Evolutionary conservation across 2,113 vertebrate genomes (phyloP), one percentile per base, ranked within the genome.

Genomic region (Rafetus swinhoei): DNA sequence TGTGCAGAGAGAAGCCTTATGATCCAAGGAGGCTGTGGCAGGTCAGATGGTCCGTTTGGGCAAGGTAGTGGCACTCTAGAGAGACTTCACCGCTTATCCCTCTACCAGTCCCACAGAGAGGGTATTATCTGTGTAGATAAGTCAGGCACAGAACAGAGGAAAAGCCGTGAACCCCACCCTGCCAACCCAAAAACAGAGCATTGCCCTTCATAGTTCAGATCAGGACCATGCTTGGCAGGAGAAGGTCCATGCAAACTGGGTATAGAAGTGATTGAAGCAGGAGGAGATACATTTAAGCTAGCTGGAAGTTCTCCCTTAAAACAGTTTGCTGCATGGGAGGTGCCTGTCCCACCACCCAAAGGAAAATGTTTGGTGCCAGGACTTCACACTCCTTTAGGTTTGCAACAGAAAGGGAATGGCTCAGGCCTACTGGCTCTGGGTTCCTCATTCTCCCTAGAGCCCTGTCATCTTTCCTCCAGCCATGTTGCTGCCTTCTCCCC

Each of bases 311-410:
- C 7, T 2, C 52, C 39, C 2, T 56, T 69, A 69, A 69, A 69
- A 69, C 62, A 69, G 62, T 14, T 0, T n/a, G 74, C 52, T 60
- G 79, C 1, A 25, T 24, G 45, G 18, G 25, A 86, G 53, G 86
- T 32, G 60, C 72, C 39, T 45, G 0, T 1, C 60, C 88, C n/a
- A 50, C 45, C 56, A 59, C 45, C 45, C 45, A 12, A 29, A 39
- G 15, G 19, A 53, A 45, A 50, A 24, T 0, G 2, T 0, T 9
- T 52, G 18, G 77, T 84, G 53, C 81, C 32, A 2, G 53, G 74
- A 9, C 39, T 27, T 9, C 4, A 2, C 39, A 29, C 65, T 6
- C 27, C 52, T 55, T 80, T 2, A 83, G 25, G 45, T 9, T 1
- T 65, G 32, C 3, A 19, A 22, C 50, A 9, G 12, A 21, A 29